phyloP scores from a whole-genome alignment of 2,797 vertebrate genomes.

The Esox masquinongy region DNA sequence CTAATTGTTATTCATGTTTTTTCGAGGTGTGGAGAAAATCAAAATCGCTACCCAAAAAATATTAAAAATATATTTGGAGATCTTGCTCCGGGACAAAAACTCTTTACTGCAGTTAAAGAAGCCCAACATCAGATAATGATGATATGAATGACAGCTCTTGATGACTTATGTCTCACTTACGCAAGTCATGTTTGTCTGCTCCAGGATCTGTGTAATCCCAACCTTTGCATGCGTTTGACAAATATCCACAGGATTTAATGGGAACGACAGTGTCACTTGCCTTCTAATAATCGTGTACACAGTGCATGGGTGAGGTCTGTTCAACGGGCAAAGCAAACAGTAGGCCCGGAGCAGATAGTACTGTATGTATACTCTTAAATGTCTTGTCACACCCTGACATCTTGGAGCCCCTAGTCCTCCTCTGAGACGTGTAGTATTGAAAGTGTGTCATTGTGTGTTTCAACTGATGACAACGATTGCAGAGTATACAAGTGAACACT shows the following conservation, averaged over 20 bases:
- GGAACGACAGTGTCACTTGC: constrained; percentile 48
- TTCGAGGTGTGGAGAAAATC: too few species aligned
- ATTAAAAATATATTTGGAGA: too few species aligned
- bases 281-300: constrained; percentile 66
- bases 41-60: too few species aligned
- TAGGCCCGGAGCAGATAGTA: not conserved
- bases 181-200: constrained; percentile 60
- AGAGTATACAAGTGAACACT: not conserved
- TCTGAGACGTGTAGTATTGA: not conserved
- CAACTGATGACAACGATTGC: constrained; percentile 22
- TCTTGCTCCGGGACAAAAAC: too few species aligned
- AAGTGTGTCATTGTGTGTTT: constrained; percentile 15
- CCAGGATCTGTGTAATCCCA: constrained; percentile 81
- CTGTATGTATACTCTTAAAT: not conserved
- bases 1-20: too few species aligned
- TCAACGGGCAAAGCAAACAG: constrained; percentile 57
- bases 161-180: constrained; percentile 54
- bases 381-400: constrained; percentile 6
- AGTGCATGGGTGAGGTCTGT: constrained; percentile 67
- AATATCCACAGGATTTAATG: constrained; percentile 39
- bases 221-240: constrained; percentile 49
- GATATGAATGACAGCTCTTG: constrained; percentile 52
- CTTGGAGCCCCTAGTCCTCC: not conserved
- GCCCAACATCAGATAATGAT: constrained; percentile 36
- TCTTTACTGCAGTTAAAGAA: too few species aligned